Conservation (phyloP, 1,140 invertebrate species). For the Danaus plexippus region DNA sequence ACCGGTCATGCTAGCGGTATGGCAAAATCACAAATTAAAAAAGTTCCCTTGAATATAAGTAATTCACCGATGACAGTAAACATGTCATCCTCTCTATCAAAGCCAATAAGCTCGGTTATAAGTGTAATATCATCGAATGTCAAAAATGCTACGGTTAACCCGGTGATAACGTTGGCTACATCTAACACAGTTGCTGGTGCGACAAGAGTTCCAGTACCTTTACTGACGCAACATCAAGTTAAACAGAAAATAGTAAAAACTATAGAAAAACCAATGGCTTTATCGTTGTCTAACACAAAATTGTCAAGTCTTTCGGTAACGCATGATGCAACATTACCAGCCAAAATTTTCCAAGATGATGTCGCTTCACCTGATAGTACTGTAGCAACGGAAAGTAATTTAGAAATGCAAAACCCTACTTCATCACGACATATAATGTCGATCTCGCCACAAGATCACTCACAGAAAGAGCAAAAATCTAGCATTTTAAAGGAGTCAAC, state of each 20-base stretch:
- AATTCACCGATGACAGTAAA: slow-evolving; percentile 48
- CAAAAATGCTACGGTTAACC: slow-evolving; percentile 56
- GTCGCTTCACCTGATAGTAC: slow-evolving; percentile 73
- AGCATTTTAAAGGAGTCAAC: slow-evolving; percentile 39
- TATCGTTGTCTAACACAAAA: slow-evolving; percentile 67
- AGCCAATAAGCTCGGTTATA: slow-evolving; percentile 63
- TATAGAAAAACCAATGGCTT: slow-evolving; percentile 70
- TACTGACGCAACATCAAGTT: slow-evolving; percentile 65
- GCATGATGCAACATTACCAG: slow-evolving; percentile 72
- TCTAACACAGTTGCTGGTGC: slow-evolving; percentile 42
- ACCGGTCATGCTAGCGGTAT: slow-evolving; percentile 38
- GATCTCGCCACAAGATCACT: slow-evolving; percentile 31
- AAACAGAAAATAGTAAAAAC: slow-evolving; percentile 71
- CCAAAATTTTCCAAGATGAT: slow-evolving; percentile 76
- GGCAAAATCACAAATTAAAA: slow-evolving; percentile 58
- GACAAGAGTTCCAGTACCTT: slow-evolving; percentile 59
- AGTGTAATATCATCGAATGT: slow-evolving; percentile 66
- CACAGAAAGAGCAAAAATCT: slow-evolving; percentile 37
- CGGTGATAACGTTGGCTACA: slow-evolving; percentile 58
- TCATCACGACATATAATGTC: slow-evolving; percentile 37
- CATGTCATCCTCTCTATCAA: slow-evolving; percentile 54
- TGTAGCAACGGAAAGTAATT: slow-evolving; percentile 62
- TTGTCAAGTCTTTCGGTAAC: slow-evolving; percentile 71
- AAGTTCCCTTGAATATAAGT: slow-evolving; percentile 56
- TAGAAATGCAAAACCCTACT: slow-evolving; percentile 39